Base-by-base conservation (phyloP, 1,140 invertebrate species). In the Maconellicoccus hirsutus region DNA sequence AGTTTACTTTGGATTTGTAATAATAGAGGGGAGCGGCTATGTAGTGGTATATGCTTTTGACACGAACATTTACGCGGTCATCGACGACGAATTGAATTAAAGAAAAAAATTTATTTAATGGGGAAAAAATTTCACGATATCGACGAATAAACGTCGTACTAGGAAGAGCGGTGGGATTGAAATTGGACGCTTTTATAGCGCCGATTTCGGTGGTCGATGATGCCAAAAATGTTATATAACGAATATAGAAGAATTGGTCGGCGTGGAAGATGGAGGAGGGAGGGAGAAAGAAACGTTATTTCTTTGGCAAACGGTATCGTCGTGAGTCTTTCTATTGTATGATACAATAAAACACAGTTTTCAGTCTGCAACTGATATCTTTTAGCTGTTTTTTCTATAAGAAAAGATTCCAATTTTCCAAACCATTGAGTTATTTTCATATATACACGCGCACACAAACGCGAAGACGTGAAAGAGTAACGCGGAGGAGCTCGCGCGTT, bases 341-440 rank as follows among this genome's bases (percentile, higher is more conserved):
- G 42, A 16, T 52, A 52, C 42, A 52, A 52, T 52, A 52, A 52
- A 52, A 52, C 42, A 52, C 42, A 52, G 42, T 52, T 52, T 52
- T 52, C 42, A 52, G 42, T 52, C 42, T 52, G 42, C 42, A 52
- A 52, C 42, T 52, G 42, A 52, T 52, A 52, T 52, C 42, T 52
- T 52, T 52, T 52, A 52, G 42, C 42, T 52, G 6, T 52, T n/a
- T 33, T 52, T 52, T 52, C 42, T 52, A 52, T 52, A 52, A 52
- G 42, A 52, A 52, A 52, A 52, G 42, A 52, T 52, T 52, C 42
- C 42, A 52, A 52, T 52, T 52, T 52, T 52, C 42, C 42, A 52
- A 52, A 52, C 42, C 42, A 52, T 52, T 52, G 42, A 52, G 42
- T 52, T 52, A 52, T 52, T 52, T 52, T 52, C 42, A 52, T 52